Percentiles rank a stretch among this genome's conserved stretches.
phyloP scores from a whole-genome alignment of 2,113 vertebrate genomes.

The Perognathus longimembris region DNA sequence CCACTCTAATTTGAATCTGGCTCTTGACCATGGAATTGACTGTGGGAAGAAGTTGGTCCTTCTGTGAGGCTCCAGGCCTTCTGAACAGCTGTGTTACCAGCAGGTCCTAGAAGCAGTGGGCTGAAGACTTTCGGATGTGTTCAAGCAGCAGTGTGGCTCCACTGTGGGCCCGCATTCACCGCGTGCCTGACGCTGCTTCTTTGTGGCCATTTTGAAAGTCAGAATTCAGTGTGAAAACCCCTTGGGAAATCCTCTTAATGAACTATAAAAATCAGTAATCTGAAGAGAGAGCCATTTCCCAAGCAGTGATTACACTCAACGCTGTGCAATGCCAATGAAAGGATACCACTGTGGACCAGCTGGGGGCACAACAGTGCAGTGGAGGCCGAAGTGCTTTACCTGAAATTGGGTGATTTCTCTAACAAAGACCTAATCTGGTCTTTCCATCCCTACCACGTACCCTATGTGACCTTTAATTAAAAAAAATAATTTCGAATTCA shows the following conservation, averaged over 20 bases:
- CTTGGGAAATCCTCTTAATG: constrained; percentile 62
- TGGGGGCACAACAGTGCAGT: background rate
- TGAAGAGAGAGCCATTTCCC: constrained; percentile 69
- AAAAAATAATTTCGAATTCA: constrained; percentile 78
- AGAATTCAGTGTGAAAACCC: constrained; percentile 64
- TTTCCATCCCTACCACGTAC: constrained; percentile 59
- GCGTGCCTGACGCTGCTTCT: constrained; percentile 58
- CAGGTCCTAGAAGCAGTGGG: constrained; percentile 28
- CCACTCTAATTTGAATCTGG: background rate
- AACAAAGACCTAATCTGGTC: constrained; percentile 42
- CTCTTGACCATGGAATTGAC: background rate
- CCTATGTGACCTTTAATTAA: constrained; percentile 82
- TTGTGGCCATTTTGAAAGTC: constrained; percentile 72
- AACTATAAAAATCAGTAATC: constrained; percentile 71
- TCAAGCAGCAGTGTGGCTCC: constrained; percentile 40
- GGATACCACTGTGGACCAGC: background rate
- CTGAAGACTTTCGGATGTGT: constrained; percentile 51
- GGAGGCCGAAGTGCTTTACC: constrained; percentile 37
- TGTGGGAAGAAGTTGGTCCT: background rate
- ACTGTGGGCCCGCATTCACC: background rate
- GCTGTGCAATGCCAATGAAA: constrained; percentile 54
- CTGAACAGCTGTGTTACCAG: constrained; percentile 71
- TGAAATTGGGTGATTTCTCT: constrained; percentile 65
- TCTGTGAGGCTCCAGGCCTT: constrained; percentile 55
- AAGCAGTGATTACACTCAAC: constrained; percentile 16